These are phyloP conservation scores for Chromoteleia sp. DNA, from an alignment of 2,888 invertebrate genomes.

Conservation along the genomic window DNA sequence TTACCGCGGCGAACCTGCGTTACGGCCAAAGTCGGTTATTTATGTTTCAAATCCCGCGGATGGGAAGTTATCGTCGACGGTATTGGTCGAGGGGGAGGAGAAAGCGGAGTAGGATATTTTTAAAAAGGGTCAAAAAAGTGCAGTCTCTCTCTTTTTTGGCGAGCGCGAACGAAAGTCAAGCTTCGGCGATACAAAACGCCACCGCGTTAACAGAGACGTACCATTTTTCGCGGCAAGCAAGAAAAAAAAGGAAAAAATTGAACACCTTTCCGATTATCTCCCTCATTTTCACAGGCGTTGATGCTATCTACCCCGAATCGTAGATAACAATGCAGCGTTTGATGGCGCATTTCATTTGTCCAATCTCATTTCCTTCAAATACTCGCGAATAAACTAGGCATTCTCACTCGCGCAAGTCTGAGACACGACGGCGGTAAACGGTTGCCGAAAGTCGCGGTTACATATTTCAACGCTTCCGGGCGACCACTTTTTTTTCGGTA, in stretches of 20 bases:
- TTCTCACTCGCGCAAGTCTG: conserved; percentile 21
- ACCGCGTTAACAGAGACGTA: conserved; percentile 54
- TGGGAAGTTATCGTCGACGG: conserved; percentile 66
- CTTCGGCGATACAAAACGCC: conserved; percentile 1
- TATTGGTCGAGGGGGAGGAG: conserved; percentile 33
- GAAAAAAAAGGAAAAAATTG: background rate
- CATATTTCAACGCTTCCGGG: conserved; percentile 75
- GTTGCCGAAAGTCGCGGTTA: conserved; percentile 65
- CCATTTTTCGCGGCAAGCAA: conserved; percentile 14
- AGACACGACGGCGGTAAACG: conserved; percentile 23
- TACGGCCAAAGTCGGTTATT: conserved; percentile 67
- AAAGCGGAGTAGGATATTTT: background rate
- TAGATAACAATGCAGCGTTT: conserved; percentile 3
- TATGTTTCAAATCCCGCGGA: conserved; percentile 68
- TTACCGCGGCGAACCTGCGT: conserved; percentile 51
- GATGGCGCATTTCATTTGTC: conserved; percentile 43
- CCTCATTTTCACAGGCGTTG: background rate
- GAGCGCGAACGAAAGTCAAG: conserved; percentile 17
- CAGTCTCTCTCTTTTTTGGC: conserved; percentile 3
- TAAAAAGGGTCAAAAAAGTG: background rate
- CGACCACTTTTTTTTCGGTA: conserved; percentile 74
- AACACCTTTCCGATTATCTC: too few species aligned
- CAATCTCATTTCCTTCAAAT: conserved; percentile 5
- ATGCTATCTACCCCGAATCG: conserved; percentile 22
- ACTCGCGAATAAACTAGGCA: conserved; percentile 32